These are phyloP conservation scores for Ochropacha duplaris DNA, from an alignment of 2,888 invertebrate species.

Conservation along the genomic window DNA sequence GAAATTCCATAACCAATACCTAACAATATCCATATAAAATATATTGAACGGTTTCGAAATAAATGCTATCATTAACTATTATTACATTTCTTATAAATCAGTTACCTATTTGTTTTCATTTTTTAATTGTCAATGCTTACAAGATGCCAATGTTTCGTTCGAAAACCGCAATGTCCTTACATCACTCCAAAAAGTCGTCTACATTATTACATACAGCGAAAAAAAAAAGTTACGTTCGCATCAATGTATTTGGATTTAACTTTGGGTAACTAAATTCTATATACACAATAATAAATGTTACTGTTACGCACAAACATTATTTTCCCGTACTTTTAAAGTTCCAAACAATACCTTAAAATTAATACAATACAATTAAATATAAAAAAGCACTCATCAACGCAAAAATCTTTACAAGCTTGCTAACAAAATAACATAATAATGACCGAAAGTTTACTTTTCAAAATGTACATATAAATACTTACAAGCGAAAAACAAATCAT, in stretches of 20 bases:
- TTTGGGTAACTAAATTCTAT: slow-evolving; percentile 77
- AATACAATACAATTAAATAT: slow-evolving; percentile 35
- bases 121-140: background rate
- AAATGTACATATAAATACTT: slow-evolving; percentile 79
- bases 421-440: slow-evolving; percentile 57
- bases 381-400: slow-evolving; percentile 58
- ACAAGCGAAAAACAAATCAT: slow-evolving; percentile 67
- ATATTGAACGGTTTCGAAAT: background rate
- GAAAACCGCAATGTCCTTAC: slow-evolving; percentile 48
- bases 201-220: slow-evolving; percentile 51
- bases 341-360: slow-evolving; percentile 38
- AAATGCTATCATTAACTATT: background rate
- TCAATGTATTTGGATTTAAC: slow-evolving; percentile 76
- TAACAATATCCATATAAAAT: background rate
- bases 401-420: slow-evolving; percentile 66
- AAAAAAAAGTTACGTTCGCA: slow-evolving; percentile 58
- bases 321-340: slow-evolving; percentile 31
- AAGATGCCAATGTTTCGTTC: slow-evolving; percentile 35
- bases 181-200: slow-evolving; percentile 48
- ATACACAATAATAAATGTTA: slow-evolving; percentile 69
- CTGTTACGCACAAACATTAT: slow-evolving; percentile 47
- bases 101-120: background rate
- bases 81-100: background rate
- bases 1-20: background rate
- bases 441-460: slow-evolving; percentile 59